Conservation (phyloP, 2,113 vertebrate species). For the Pluvianellus socialis region DNA sequence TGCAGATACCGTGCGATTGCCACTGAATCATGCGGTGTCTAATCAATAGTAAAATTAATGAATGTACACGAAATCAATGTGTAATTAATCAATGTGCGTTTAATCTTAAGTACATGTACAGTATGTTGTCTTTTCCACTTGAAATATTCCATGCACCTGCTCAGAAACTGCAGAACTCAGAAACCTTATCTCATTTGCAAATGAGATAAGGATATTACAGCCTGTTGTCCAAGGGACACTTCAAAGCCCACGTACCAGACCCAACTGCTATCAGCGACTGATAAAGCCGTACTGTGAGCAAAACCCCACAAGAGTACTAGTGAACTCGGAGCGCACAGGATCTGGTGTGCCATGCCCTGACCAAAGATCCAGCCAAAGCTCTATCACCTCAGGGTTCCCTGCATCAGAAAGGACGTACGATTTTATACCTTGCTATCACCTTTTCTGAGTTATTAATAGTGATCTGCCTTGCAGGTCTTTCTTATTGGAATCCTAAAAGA, state of each 20-base stretch:
- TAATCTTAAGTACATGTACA: not conserved
- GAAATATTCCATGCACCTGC: not conserved
- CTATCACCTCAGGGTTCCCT: not conserved
- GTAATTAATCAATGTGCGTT: not conserved
- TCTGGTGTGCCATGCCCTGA: not conserved
- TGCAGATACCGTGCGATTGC: accelerated
- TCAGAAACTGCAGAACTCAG: not conserved
- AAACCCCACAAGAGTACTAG: accelerated
- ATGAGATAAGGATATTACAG: not conserved
- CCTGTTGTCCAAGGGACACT: not conserved
- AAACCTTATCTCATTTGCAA: no score
- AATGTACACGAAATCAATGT: not conserved
- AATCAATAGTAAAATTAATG: constrained; percentile 4
- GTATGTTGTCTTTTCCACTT: not conserved
- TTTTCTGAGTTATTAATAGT: not conserved
- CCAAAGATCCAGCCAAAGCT: not conserved
- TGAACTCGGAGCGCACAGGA: not conserved
- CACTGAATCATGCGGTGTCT: not conserved
- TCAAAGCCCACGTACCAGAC: not conserved
- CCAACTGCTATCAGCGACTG: accelerated
- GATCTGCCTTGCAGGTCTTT: not conserved
- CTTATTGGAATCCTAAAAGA: not conserved
- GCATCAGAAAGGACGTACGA: not conserved
- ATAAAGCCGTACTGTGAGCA: not conserved
- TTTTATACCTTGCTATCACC: not conserved